Conservation (phyloP, 2,113 vertebrate species). For the Martes martes region DNA sequence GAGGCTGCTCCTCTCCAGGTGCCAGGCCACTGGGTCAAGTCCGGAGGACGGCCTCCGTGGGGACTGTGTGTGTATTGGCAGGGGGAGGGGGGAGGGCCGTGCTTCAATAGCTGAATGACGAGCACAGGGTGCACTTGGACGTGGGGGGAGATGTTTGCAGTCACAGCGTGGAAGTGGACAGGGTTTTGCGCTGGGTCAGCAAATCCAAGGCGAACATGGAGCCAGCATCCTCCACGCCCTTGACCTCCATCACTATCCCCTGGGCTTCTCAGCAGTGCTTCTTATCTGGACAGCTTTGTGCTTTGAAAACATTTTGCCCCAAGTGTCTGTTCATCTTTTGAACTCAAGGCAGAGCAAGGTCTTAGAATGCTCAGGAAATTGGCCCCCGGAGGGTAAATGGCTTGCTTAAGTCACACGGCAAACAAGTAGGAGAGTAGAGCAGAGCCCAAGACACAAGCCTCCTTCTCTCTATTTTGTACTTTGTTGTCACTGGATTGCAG, state of each 20-base stretch:
- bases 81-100: too few species aligned
- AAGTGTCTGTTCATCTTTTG: background rate
- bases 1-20: background rate
- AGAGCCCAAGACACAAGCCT: background rate
- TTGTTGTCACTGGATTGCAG: background rate
- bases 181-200: background rate
- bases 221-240: background rate
- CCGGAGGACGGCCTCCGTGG: rapidly evolving
- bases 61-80: background rate
- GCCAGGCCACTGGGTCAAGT: background rate
- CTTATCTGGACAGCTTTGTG: background rate
- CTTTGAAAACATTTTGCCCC: background rate
- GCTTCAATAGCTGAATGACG: too few species aligned
- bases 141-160: background rate
- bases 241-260: background rate
- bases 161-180: background rate
- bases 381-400: background rate
- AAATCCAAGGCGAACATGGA: background rate
- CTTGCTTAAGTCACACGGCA: background rate
- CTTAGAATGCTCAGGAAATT: background rate
- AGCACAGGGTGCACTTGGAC: background rate
- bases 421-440: background rate
- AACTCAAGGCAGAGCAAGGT: background rate
- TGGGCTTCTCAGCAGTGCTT: background rate
- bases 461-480: background rate